A percentile compares a stretch with the other conserved stretches of the same genome.
These are phyloP conservation scores for human DNA, from an alignment of 2,113 vertebrate species.

Conservation along the genomic window DNA sequence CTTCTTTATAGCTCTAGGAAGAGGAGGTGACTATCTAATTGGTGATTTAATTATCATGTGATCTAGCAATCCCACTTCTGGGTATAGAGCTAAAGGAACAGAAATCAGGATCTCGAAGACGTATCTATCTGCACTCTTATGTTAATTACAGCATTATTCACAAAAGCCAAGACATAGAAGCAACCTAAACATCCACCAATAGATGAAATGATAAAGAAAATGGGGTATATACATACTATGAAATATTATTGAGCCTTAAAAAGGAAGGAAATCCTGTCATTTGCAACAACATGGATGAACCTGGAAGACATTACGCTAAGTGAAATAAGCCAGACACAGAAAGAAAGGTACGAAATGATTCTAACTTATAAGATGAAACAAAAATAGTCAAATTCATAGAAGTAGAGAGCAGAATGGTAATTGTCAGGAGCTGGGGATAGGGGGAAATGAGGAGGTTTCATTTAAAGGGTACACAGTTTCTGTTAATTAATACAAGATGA, in stretches of 20 bases:
- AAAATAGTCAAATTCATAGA: neutral
- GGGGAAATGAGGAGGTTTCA: neutral
- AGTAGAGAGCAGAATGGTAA: neutral
- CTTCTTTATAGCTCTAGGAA: neutral
- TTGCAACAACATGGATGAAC: neutral
- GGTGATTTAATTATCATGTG: neutral
- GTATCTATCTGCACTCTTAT: neutral
- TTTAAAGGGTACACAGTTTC: neutral
- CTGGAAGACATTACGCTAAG: neutral
- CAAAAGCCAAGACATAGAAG: neutral
- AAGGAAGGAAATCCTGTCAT: neutral
- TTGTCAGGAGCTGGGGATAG: neutral
- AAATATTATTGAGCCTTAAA: neutral
- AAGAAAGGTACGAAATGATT: neutral
- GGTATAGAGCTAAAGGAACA: neutral
- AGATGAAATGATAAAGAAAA: neutral
- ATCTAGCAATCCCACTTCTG: neutral
- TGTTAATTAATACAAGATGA: neutral
- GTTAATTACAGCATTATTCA: neutral
- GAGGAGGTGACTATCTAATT: neutral
- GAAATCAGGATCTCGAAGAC: no score
- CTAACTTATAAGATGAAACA: neutral
- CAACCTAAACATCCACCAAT: neutral
- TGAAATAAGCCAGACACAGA: neutral
- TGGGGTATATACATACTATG: fast-evolving